Evolutionary conservation across 1,140 invertebrate genomes (phyloP).

Genomic region (Diuraphis noxia): DNA sequence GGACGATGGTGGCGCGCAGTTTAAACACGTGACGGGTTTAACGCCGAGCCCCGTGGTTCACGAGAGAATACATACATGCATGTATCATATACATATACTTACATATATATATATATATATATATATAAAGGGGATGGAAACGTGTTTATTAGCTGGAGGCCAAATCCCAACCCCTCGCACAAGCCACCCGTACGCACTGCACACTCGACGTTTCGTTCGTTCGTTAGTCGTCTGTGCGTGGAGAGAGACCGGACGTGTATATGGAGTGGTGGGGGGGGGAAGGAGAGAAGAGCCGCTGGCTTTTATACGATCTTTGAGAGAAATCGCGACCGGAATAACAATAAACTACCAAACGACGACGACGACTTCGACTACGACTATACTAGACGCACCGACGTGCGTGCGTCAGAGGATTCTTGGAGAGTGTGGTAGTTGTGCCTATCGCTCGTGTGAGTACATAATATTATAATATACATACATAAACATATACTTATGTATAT

Average conservation of each 20-base stretch:
- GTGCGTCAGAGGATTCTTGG: neutral
- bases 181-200: neutral
- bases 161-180: neutral
- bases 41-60: constrained; percentile 10
- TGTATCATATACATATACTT: too few relatives aligned
- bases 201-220: neutral
- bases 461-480: too few relatives aligned
- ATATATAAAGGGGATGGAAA: neutral
- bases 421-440: neutral
- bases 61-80: neutral
- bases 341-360: constrained; percentile 9
- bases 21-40: constrained; percentile 48
- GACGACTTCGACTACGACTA: neutral
- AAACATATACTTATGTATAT: too few relatives aligned
- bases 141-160: constrained; percentile 49
- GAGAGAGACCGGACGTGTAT: too few relatives aligned
- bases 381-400: neutral
- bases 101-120: neutral
- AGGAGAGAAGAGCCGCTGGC: neutral
- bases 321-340: constrained; percentile 48
- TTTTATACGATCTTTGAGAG: constrained; percentile 45
- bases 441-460: too few relatives aligned
- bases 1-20: neutral
- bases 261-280: neutral
- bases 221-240: constrained; percentile 8